Evolutionary conservation across 2,797 vertebrate genomes (phyloP).

Genomic region (Coluber constrictor): DNA sequence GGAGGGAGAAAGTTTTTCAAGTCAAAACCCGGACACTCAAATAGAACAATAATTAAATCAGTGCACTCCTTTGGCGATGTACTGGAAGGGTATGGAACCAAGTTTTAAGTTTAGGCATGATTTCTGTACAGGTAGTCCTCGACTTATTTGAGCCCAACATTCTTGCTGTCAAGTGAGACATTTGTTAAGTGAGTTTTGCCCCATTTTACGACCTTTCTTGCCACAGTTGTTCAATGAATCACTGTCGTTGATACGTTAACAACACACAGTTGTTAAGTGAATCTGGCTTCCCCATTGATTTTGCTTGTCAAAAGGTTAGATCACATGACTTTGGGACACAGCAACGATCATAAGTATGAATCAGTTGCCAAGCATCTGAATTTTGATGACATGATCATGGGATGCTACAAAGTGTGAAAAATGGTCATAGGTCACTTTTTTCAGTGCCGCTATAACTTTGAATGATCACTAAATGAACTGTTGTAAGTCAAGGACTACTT

Average conservation of each 20-base stretch:
- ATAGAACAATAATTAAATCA: neutral
- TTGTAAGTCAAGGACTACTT: neutral
- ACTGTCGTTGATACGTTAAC: neutral
- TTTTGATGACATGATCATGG: neutral
- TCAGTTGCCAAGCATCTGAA: neutral
- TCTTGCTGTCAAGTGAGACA: neutral
- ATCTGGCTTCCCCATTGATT: neutral
- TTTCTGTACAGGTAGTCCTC: neutral
- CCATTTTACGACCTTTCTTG: neutral
- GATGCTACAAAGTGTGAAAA: neutral
- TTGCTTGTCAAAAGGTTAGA: neutral
- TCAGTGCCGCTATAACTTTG: neutral
- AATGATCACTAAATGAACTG: neutral
- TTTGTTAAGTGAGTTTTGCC: neutral
- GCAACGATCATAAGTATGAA: neutral
- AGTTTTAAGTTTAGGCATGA: neutral
- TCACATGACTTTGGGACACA: neutral
- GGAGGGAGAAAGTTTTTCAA: neutral
- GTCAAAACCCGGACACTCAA: neutral
- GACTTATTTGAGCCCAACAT: neutral
- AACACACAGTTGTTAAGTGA: neutral
- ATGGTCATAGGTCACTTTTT: neutral
- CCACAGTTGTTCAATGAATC: neutral
- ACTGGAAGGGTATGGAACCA: rapidly evolving
- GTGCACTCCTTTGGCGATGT: neutral